Evolutionary conservation across 2,888 invertebrate genomes (phyloP).

Genomic region (Eupithecia centaureata): DNA sequence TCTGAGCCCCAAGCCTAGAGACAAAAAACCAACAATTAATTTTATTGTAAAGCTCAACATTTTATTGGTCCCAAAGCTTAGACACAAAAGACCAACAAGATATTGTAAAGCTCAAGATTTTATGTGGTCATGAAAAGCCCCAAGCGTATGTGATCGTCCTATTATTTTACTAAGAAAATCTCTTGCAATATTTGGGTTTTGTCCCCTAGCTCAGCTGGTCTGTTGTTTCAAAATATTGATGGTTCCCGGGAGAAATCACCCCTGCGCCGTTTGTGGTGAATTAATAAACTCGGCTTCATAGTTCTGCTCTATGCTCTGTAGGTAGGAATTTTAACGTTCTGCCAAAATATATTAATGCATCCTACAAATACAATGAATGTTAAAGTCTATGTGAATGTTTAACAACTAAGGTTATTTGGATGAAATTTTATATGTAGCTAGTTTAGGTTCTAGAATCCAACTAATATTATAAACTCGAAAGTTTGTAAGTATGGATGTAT

Average conservation of each 20-base stretch:
- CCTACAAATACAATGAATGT: too few relatives aligned
- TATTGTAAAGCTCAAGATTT: not conserved
- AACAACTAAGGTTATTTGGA: too few relatives aligned
- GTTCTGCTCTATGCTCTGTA: conserved; percentile 9
- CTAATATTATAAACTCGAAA: too few relatives aligned
- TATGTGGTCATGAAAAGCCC: not conserved
- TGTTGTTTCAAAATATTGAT: conserved; percentile 24
- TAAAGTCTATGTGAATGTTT: too few relatives aligned
- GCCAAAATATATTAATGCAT: not conserved
- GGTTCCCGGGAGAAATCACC: conserved; percentile 26
- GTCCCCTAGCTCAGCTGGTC: conserved; percentile 12
- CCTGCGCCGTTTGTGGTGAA: conserved; percentile 11
- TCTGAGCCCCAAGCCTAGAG: too few relatives aligned
- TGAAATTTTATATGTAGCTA: too few relatives aligned
- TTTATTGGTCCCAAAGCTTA: not conserved
- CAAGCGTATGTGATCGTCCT: not conserved
- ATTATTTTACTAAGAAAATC: conserved; percentile 8
- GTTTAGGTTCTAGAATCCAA: too few relatives aligned
- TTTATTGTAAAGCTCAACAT: not conserved
- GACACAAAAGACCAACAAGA: not conserved
- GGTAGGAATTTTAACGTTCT: not conserved
- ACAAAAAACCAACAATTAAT: not conserved
- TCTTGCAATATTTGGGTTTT: conserved; percentile 10
- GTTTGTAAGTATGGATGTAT: too few relatives aligned
- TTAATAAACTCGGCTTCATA: conserved; percentile 17